A percentile compares a stretch with the other conserved stretches of the same genome.
phyloP scores from a whole-genome alignment of 2,797 vertebrate species.

The Channallabes apus region DNA sequence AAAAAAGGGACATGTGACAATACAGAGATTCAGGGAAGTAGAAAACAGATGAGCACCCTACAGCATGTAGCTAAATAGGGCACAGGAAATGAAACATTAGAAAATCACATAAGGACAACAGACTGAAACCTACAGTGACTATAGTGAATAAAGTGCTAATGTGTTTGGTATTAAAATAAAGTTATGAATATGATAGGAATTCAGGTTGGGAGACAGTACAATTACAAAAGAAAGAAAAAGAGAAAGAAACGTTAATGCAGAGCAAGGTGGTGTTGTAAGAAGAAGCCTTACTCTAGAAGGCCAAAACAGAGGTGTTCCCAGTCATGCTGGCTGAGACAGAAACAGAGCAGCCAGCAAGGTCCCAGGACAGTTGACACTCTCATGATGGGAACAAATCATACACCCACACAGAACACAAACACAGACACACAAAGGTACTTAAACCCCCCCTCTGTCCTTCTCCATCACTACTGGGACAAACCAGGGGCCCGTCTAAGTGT shows the following conservation, averaged over 20 bases:
- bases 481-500: constrained; percentile 54
- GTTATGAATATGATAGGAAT: background rate
- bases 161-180: background rate
- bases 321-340: constrained; percentile 26
- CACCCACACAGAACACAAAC: constrained; percentile 40
- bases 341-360: constrained; percentile 43
- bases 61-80: constrained; percentile 15
- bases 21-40: constrained; percentile 39
- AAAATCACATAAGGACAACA: constrained; percentile 20
- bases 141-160: background rate
- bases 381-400: constrained; percentile 42
- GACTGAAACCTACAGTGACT: background rate
- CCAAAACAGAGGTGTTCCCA: constrained; percentile 4
- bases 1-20: constrained; percentile 29
- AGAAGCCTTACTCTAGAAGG: constrained; percentile 15
- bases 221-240: constrained; percentile 45
- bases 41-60: constrained; percentile 56
- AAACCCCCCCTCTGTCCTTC: constrained; percentile 39
- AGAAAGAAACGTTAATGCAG: background rate
- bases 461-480: constrained; percentile 55
- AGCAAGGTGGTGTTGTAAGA: background rate
- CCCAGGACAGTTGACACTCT: constrained; percentile 47
- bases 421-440: constrained; percentile 43
- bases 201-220: constrained; percentile 29
- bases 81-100: constrained; percentile 27